Evolutionary conservation across 1,140 invertebrate genomes (phyloP).

Genomic region (Anthonomus grandis): DNA sequence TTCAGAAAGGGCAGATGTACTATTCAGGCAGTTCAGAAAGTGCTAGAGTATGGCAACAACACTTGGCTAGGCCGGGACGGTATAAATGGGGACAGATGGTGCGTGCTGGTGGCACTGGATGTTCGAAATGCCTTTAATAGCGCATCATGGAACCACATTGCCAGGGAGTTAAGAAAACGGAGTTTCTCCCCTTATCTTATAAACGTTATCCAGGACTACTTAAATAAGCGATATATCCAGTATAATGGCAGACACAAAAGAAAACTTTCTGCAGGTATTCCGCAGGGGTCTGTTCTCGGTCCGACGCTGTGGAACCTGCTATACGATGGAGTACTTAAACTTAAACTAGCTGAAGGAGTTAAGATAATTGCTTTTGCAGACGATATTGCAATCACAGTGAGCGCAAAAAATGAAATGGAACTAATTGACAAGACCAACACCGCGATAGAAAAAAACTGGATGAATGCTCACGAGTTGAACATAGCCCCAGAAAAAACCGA

Average conservation of each 20-base stretch:
- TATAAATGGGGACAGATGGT: too few species aligned
- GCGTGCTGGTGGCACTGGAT: too few species aligned
- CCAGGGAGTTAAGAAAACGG: too few species aligned
- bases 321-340: background rate
- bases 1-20: conserved; percentile 8
- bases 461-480: background rate
- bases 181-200: too few species aligned
- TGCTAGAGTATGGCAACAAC: too few species aligned
- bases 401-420: background rate
- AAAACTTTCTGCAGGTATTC: too few species aligned
- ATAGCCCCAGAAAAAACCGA: conserved; percentile 13
- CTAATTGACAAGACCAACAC: background rate
- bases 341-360: background rate
- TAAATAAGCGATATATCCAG: too few species aligned
- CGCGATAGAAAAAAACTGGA: background rate
- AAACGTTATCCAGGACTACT: too few species aligned
- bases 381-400: background rate
- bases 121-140: too few species aligned
- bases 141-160: too few species aligned
- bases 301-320: background rate
- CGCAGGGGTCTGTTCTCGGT: background rate
- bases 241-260: too few species aligned
- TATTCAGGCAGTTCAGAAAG: conserved; percentile 2
- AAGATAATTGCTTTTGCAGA: background rate
- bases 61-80: too few species aligned